A percentile compares a stretch with the other conserved stretches of the same genome.
Evolutionary conservation across 2,797 vertebrate species (phyloP).

Genomic region (Gallinago solitaria): DNA sequence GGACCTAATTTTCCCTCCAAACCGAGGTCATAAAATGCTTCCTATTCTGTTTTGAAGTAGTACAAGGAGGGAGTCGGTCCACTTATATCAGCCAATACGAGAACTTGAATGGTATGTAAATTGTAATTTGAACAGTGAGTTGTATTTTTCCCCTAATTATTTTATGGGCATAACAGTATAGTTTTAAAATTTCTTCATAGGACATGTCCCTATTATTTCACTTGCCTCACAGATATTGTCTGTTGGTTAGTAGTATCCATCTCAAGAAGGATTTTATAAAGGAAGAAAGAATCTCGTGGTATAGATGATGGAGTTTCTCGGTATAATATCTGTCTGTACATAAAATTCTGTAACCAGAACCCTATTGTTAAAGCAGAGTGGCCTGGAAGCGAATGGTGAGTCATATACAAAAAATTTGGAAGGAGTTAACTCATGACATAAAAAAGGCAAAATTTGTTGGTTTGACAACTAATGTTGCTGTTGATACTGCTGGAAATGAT

Average conservation of each 20-base stretch:
- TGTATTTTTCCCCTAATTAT: neutral
- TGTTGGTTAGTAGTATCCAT: neutral
- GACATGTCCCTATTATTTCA: neutral
- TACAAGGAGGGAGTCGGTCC: neutral
- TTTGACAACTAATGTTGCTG: neutral
- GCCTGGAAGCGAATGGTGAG: neutral
- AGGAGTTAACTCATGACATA: neutral
- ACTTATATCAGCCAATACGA: neutral
- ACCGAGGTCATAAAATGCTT: neutral
- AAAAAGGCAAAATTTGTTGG: neutral
- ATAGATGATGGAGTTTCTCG: neutral
- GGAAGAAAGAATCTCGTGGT: neutral
- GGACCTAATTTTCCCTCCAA: neutral
- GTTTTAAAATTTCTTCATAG: neutral
- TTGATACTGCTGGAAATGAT: neutral
- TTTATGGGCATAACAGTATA: fast-evolving
- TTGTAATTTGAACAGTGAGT: neutral
- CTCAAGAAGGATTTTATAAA: neutral
- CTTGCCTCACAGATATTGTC: neutral
- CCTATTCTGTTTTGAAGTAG: neutral
- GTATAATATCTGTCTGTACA: neutral
- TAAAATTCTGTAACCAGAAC: neutral
- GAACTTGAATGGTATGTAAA: neutral
- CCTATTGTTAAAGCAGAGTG: neutral
- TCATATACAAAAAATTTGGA: neutral